phyloP scores from a whole-genome alignment of 2,888 invertebrate genomes.

The Lasiommata megera region DNA sequence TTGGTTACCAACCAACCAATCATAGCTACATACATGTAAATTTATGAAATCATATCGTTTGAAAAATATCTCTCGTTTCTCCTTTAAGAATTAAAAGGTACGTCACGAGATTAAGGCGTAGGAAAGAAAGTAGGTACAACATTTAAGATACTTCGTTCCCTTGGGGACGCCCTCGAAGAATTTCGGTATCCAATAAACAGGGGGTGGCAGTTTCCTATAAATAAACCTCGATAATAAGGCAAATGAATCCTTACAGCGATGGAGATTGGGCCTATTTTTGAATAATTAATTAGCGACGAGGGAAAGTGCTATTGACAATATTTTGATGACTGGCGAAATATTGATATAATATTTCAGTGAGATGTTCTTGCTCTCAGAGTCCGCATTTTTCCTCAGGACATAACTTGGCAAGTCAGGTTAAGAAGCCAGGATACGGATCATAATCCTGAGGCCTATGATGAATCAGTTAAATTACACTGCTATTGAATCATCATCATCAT shows the following conservation, averaged over 20 bases:
- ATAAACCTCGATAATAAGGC: slow-evolving; percentile 30
- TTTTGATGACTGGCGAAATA: slow-evolving; percentile 62
- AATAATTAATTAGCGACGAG: slow-evolving; percentile 28
- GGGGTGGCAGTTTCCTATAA: slow-evolving; percentile 47
- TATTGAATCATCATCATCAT: too few species aligned
- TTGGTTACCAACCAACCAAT: too few species aligned
- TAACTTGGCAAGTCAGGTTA: too few species aligned
- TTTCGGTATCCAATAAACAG: slow-evolving; percentile 53
- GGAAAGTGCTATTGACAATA: slow-evolving; percentile 53
- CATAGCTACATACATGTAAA: too few species aligned
- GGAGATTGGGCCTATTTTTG: slow-evolving; percentile 32
- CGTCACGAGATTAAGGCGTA: not conserved
- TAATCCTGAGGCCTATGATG: too few species aligned
- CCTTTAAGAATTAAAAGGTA: too few species aligned
- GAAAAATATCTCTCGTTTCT: too few species aligned
- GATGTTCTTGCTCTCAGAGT: not conserved
- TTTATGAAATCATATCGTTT: too few species aligned
- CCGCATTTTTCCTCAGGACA: too few species aligned
- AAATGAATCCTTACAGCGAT: slow-evolving; percentile 34
- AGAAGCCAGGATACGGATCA: too few species aligned
- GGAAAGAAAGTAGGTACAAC: slow-evolving; percentile 26
- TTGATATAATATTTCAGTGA: slow-evolving; percentile 7
- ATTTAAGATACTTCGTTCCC: slow-evolving; percentile 40
- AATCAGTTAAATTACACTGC: too few species aligned
- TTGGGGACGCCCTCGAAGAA: slow-evolving; percentile 38